Conservation (phyloP, 2,888 invertebrate genomes). For the Clistopyga incitator region DNA sequence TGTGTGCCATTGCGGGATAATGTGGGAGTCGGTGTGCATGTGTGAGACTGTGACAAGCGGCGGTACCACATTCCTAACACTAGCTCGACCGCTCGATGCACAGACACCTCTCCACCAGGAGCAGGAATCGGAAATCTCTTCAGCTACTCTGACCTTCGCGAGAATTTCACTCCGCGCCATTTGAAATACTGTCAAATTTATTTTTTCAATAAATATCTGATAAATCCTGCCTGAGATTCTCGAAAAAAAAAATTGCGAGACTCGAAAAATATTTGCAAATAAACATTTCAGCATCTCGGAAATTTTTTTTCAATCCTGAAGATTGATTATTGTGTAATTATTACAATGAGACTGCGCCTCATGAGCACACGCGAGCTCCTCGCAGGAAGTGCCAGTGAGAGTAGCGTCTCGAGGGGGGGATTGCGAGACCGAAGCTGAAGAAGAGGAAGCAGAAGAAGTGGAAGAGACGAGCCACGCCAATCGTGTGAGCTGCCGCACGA, state of each 20-base stretch:
- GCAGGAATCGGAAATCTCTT: background rate
- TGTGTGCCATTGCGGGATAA: slow-evolving; percentile 23
- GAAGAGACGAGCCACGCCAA: slow-evolving; percentile 28
- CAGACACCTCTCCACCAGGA: slow-evolving; percentile 67
- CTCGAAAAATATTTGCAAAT: no score
- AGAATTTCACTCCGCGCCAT: background rate
- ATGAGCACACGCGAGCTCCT: background rate
- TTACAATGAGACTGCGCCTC: no score
- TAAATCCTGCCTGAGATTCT: no score
- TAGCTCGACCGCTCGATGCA: slow-evolving; percentile 76
- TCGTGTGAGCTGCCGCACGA: slow-evolving; percentile 55
- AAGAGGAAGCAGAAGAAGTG: slow-evolving; percentile 30
- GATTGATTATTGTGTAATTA: no score
- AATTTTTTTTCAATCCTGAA: no score
- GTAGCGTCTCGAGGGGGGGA: slow-evolving; percentile 7
- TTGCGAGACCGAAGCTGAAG: slow-evolving; percentile 30
- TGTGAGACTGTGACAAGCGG: slow-evolving; percentile 83
- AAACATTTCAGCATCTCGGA: no score
- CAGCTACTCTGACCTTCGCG: background rate
- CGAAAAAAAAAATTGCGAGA: no score
- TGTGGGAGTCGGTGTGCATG: slow-evolving; percentile 69
- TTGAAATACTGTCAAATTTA: no score
- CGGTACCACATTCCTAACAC: slow-evolving; percentile 84
- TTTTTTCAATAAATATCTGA: no score
- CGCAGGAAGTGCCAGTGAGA: background rate